Conservation (phyloP, 2,888 invertebrate genomes). For the Eristalis tenax region DNA sequence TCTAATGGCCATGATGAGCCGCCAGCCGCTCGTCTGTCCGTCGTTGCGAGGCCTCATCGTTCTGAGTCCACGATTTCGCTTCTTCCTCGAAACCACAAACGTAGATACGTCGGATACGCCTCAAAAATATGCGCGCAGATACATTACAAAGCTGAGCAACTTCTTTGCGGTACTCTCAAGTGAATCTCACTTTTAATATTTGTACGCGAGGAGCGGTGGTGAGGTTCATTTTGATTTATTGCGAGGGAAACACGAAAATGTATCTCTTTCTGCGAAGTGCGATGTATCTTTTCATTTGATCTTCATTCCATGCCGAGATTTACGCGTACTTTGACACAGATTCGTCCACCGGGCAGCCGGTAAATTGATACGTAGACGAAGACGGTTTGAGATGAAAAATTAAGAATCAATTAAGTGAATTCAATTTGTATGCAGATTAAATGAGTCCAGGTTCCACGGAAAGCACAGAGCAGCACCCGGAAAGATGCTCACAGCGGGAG, state of each 20-base stretch:
- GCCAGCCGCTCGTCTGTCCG: not conserved
- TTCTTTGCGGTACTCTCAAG: slow-evolving; percentile 26
- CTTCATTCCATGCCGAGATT: slow-evolving; percentile 28
- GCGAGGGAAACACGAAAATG: slow-evolving; percentile 24
- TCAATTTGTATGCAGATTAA: slow-evolving; percentile 64
- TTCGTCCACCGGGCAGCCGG: not conserved
- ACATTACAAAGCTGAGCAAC: slow-evolving; percentile 13
- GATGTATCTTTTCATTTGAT: slow-evolving; percentile 51
- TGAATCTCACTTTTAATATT: slow-evolving; percentile 37
- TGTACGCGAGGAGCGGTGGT: slow-evolving; percentile 14
- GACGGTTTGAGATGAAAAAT: slow-evolving; percentile 35
- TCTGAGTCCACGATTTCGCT: not conserved
- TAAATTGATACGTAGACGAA: not conserved
- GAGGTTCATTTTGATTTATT: slow-evolving; percentile 60
- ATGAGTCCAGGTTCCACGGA: slow-evolving; percentile 52
- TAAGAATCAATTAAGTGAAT: slow-evolving; percentile 58
- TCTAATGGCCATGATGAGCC: slow-evolving; percentile 26
- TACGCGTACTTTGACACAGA: slow-evolving; percentile 4
- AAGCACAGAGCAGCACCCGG: slow-evolving; percentile 2
- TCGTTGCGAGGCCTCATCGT: not conserved
- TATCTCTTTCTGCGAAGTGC: slow-evolving; percentile 6
- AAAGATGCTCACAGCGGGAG: not conserved
- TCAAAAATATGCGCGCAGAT: slow-evolving; percentile 20
- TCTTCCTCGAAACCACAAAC: slow-evolving; percentile 11
- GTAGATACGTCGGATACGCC: slow-evolving; percentile 31